Conservation (phyloP, 2,113 vertebrate species). For the Pelecanus crispus region DNA sequence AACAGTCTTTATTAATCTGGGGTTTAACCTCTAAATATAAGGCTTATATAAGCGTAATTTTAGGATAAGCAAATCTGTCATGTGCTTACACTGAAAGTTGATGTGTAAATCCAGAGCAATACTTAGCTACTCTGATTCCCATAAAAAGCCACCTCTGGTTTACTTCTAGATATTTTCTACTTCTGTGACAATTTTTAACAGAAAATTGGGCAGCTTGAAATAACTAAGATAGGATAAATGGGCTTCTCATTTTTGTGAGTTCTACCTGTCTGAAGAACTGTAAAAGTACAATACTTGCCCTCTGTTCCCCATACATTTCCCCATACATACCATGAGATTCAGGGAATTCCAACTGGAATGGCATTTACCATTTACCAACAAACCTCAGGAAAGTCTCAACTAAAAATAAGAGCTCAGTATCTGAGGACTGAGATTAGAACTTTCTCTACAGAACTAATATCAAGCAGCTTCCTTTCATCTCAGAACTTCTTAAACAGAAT, state of each 20-base stretch:
- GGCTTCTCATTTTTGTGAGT: background rate
- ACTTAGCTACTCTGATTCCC: background rate
- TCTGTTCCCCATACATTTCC: background rate
- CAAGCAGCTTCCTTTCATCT: background rate
- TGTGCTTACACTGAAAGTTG: background rate
- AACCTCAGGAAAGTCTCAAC: background rate
- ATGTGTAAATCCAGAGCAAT: background rate
- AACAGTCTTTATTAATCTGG: background rate
- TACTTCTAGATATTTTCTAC: background rate
- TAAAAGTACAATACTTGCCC: background rate
- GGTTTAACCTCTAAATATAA: background rate
- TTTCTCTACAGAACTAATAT: background rate
- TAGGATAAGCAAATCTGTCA: background rate
- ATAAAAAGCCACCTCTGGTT: background rate
- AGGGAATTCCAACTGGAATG: background rate
- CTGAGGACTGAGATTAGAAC: background rate
- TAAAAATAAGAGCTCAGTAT: background rate
- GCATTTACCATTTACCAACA: background rate
- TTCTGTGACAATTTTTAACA: background rate
- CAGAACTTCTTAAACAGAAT: background rate
- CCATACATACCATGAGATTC: background rate
- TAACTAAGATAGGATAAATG: background rate
- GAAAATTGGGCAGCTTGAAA: background rate
- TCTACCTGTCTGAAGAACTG: background rate
- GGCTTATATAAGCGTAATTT: background rate